Conservation (phyloP, 2,797 vertebrate genomes). For the Crenuchus spilurus region DNA sequence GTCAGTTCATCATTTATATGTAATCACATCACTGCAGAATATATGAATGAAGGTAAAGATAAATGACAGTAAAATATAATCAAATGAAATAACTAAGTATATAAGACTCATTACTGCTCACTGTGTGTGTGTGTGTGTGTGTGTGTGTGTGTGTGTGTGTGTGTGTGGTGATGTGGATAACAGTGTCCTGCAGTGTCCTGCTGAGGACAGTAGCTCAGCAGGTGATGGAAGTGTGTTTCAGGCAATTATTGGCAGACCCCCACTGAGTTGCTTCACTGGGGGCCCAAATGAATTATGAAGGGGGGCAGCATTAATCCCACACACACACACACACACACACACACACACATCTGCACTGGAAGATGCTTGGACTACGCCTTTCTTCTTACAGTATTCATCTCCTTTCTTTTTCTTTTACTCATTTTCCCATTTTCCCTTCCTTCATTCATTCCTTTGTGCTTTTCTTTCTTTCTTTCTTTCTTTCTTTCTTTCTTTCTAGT, state of each 20-base stretch:
- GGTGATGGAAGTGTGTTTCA: slow-evolving; percentile 45
- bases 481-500: not conserved
- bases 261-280: slow-evolving; percentile 52
- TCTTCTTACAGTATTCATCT: not conserved
- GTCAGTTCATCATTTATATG: not conserved
- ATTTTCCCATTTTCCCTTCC: not conserved
- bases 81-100: not conserved
- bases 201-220: slow-evolving; percentile 53
- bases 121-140: slow-evolving; percentile 4
- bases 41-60: not conserved
- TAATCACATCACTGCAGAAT: not conserved
- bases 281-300: slow-evolving; percentile 57
- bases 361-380: not conserved
- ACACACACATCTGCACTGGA: slow-evolving; percentile 34
- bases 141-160: slow-evolving; percentile 2
- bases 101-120: not conserved
- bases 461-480: not conserved
- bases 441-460: not conserved
- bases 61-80: not conserved
- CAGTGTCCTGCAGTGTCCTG: slow-evolving; percentile 32
- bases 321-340: not conserved
- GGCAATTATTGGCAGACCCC: slow-evolving; percentile 58
- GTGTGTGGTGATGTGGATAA: slow-evolving; percentile 35
- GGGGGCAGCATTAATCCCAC: slow-evolving; percentile 42
- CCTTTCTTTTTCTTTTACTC: not conserved